Evolutionary conservation across 2,888 invertebrate species (phyloP), one percentile per base, ranked within the genome.

Genomic region (Xanthostigma xanthostigma): DNA sequence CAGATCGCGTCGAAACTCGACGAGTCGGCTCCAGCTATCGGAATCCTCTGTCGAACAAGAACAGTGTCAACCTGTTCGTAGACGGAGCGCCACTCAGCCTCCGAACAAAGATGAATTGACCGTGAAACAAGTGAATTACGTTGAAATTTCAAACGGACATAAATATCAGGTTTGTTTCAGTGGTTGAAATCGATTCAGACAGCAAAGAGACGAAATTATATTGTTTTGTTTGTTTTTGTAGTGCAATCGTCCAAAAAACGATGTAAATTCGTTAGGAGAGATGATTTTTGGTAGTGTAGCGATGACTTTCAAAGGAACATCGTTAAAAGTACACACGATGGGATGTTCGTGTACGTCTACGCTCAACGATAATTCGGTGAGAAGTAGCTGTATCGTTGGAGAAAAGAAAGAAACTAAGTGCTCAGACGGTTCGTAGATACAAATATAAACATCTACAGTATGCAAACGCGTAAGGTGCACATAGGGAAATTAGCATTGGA

Each of bases 261-360:
- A 91, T 63, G 79, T 83, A 50, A 77, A 75, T 54, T 73, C 80
- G 53, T 73, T 92, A 62, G 86, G 89, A 56, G 93, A 93, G 73
- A 89, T 93, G 87, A 83, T 92, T 58, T 93, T 93, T 65, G 93
- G 93, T 8, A 83, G 90, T 2, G 84, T 89, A 45, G 88, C 90
- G 2, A 85, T 93, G 84, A 85, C 87, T 55, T 90, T 81, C 67
- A 79, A 82, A 60, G 90, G 88, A 48, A 80, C 87, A 37, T 83
- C 88, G n/a, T 75, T 90, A 54, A 93, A 93, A 73, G 86, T 88
- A 50, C 84, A 85, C 62, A 74, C 76, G 51, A 73, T 83, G 62
- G 13, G 34, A 42, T 39, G 6, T 35, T 11, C 33, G 2, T 17
- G 17, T 17, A 17, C 17, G 4, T 17, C 17, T 17, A 17, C 17